phyloP scores from a whole-genome alignment of 2,888 invertebrate genomes.

The Pseudococcus longispinus region DNA sequence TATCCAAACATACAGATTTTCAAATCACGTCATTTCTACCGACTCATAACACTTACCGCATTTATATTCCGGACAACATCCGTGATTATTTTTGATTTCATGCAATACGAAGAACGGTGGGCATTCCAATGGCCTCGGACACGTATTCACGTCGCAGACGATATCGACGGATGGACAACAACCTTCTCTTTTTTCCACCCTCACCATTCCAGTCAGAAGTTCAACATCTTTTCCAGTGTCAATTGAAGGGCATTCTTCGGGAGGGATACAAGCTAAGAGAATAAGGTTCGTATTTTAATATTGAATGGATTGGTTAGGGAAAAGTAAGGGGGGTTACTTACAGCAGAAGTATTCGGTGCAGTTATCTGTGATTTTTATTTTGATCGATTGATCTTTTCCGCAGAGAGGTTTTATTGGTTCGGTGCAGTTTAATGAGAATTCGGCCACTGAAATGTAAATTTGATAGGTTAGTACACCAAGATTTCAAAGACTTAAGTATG shows the following conservation, averaged over 20 bases:
- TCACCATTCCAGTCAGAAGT: conserved; percentile 71
- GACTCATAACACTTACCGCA: conserved; percentile 67
- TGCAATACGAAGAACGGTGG: conserved; percentile 68
- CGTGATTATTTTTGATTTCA: conserved; percentile 61
- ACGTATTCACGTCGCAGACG: conserved; percentile 68
- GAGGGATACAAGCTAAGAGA: conserved; percentile 73
- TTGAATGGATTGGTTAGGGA: background rate
- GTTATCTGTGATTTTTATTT: conserved; percentile 70
- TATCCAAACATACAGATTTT: background rate
- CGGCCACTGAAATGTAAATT: conserved; percentile 38
- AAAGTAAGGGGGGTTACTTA: conserved; percentile 63
- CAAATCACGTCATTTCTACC: background rate
- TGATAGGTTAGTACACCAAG: background rate
- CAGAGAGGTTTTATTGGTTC: conserved; percentile 75
- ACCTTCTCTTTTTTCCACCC: conserved; percentile 69
- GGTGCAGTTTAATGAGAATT: conserved; percentile 65
- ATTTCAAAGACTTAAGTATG: too few relatives aligned
- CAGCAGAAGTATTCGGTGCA: conserved; percentile 79
- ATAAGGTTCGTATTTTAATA: background rate
- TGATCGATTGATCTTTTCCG: conserved; percentile 75
- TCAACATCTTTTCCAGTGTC: conserved; percentile 64
- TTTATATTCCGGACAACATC: conserved; percentile 73
- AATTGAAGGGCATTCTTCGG: conserved; percentile 71
- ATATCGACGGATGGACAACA: conserved; percentile 74
- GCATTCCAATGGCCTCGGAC: conserved; percentile 68